Percentiles rank a stretch among this genome's conserved stretches.
These are phyloP conservation scores for Melopsittacus undulatus DNA, from an alignment of 2,797 vertebrate genomes.

Conservation along the genomic window DNA sequence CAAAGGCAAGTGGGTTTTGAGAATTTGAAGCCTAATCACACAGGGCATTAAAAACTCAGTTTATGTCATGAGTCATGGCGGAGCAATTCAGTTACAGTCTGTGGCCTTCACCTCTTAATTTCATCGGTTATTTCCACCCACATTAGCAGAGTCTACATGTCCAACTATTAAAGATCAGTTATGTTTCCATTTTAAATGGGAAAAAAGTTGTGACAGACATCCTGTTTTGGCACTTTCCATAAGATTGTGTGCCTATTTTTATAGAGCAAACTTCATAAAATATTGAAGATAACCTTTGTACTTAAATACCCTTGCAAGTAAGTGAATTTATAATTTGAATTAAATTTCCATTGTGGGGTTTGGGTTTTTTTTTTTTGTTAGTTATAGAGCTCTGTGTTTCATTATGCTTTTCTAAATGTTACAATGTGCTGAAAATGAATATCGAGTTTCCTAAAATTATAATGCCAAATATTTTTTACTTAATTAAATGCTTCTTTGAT, in stretches of 20 bases:
- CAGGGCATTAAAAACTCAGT: conserved; percentile 68
- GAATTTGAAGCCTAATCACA: conserved; percentile 51
- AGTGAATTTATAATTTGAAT: not conserved
- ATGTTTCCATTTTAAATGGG: not conserved
- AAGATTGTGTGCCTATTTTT: not conserved
- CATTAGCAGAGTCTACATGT: not conserved
- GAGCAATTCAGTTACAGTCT: conserved; percentile 64
- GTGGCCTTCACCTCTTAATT: conserved; percentile 68
- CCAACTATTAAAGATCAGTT: not conserved
- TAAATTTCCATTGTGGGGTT: not conserved
- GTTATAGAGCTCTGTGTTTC: not conserved
- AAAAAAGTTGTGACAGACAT: not conserved
- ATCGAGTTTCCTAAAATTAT: not conserved
- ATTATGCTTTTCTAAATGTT: not conserved
- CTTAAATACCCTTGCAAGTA: not conserved
- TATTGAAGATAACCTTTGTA: not conserved
- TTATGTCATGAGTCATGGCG: conserved; percentile 66
- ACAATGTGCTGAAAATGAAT: not conserved
- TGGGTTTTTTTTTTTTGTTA: accelerated
- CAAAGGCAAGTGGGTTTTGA: conserved; percentile 55
- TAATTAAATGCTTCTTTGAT: not conserved
- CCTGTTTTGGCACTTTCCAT: not conserved
- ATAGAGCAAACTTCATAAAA: not conserved
- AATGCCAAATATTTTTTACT: not conserved
- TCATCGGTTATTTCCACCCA: conserved; percentile 34